These are phyloP conservation scores for Psix sp. DNA, from an alignment of 1,140 invertebrate genomes.

Conservation along the genomic window DNA sequence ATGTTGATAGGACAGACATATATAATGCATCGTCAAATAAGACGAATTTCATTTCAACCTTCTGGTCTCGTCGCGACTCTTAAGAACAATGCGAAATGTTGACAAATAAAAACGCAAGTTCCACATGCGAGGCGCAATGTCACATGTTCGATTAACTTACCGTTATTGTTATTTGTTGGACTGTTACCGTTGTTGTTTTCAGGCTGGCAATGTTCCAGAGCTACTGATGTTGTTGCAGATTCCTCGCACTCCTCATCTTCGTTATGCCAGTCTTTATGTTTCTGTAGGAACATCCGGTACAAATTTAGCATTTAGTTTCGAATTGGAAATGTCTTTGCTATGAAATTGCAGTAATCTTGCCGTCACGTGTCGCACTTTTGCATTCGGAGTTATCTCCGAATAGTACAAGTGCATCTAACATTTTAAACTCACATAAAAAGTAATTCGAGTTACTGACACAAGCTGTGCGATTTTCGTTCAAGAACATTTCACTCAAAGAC, in stretches of 20 bases:
- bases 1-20: no score
- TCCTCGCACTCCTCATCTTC: slow-evolving; percentile 77
- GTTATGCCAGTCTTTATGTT: slow-evolving; percentile 74
- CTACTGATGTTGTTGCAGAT: slow-evolving; percentile 71
- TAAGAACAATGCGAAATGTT: no score
- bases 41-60: no score
- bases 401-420: slow-evolving; percentile 10
- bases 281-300: slow-evolving; percentile 70
- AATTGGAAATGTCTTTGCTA: slow-evolving; percentile 52
- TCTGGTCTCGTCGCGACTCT: no score
- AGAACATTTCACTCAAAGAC: no score
- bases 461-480: no score
- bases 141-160: slow-evolving; percentile 64
- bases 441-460: no score
- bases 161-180: slow-evolving; percentile 70
- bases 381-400: no score
- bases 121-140: slow-evolving; percentile 59
- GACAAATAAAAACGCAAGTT: slow-evolving; percentile 25
- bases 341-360: slow-evolving; percentile 22
- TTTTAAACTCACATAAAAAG: no score
- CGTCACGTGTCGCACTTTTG: slow-evolving; percentile 19
- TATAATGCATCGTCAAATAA: no score
- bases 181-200: slow-evolving; percentile 70
- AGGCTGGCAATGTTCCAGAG: slow-evolving; percentile 74
- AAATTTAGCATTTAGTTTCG: slow-evolving; percentile 63